A percentile compares a stretch with the other conserved stretches of the same genome.
These are phyloP conservation scores for Rhingia campestris DNA, from an alignment of 2,888 invertebrate genomes.

Conservation along the genomic window DNA sequence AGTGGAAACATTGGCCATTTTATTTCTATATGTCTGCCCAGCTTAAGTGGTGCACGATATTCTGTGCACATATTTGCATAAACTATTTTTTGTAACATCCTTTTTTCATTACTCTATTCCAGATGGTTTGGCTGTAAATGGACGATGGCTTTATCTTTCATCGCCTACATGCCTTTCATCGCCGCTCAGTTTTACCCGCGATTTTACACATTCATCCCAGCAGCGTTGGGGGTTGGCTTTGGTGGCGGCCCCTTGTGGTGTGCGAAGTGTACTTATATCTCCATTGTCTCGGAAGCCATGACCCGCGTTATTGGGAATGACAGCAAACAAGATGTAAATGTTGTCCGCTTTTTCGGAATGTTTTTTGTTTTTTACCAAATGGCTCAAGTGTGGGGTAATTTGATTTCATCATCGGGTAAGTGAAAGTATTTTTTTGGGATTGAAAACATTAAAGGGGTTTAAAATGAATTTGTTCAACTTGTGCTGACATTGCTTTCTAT, in stretches of 20 bases:
- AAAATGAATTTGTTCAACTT: neutral
- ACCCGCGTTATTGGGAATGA: conserved; percentile 86
- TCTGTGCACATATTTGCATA: conserved; percentile 1
- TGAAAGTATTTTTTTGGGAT: neutral
- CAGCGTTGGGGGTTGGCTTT: conserved; percentile 84
- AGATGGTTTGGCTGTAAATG: conserved; percentile 96
- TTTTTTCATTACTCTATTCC: conserved; percentile 71
- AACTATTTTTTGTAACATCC: conserved; percentile 1
- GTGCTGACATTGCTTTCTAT: conserved; percentile 2
- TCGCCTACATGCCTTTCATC: conserved; percentile 96
- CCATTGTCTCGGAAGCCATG: conserved; percentile 91
- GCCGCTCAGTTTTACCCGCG: conserved; percentile 94
- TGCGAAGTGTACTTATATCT: conserved; percentile 96
- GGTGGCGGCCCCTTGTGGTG: conserved; percentile 98
- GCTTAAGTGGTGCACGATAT: neutral
- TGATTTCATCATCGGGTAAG: conserved; percentile 92
- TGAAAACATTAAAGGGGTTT: neutral
- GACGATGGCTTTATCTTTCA: conserved; percentile 92
- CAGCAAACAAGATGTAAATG: conserved; percentile 88
- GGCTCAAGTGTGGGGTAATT: conserved; percentile 97
- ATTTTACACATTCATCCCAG: conserved; percentile 92
- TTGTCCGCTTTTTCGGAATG: conserved; percentile 95
- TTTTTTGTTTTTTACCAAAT: conserved; percentile 98
- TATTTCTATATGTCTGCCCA: too few species aligned
- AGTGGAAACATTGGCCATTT: too few species aligned